Base-by-base conservation (phyloP, 2,113 vertebrate species). In the cattle (Bos taurus) region DNA sequence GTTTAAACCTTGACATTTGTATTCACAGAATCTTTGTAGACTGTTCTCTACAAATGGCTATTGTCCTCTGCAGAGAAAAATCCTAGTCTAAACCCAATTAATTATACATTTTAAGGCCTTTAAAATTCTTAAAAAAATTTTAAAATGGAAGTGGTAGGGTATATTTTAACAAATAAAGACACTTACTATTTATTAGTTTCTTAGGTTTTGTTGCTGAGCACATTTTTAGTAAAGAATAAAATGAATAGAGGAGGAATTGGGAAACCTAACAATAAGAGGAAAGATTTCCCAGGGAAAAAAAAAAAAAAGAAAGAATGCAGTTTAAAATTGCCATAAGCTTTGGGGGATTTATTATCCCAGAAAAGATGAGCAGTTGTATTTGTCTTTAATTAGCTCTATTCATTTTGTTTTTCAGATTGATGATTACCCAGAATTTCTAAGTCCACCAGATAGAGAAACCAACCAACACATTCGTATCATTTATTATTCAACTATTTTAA, bases 381-480 rank as follows among this genome's bases (percentile, higher is more conserved):
- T 91, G 26, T 88, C 7, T 40, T 90, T 40, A 95, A 30, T 64
- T 7, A 92, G 26, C 1, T 95, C 28, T 74, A 56, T 36, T 78
- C 59, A 30, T 91, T 64, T 82, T 78, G 81, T 88, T 89, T 93
- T 94, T 59, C 91, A 98, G 98, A 90, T 98, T 94, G 97, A 96
- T 84, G 97, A 98, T 82, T 96, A 98, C 30, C 97, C 98, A 95
- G 96, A 98, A 50, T 98, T 98, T 97, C 60, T 98, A 88, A 98
- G 17, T 94, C 87, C 94, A 23, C 64, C 94, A 71, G 90, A 96
- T 0, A 97, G 96, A 98, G 97, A 98, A 88, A 97, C 57, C 90
- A 98, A 98, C 36, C 97, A 98, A 57, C 97, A 98, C n/a, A 98
- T 98, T 78, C 92, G 94, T 56, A 98, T 98, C 54, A 91, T 88